These are phyloP conservation scores for Solenopsis fugax DNA, from an alignment of 1,140 invertebrate species.

Conservation along the genomic window DNA sequence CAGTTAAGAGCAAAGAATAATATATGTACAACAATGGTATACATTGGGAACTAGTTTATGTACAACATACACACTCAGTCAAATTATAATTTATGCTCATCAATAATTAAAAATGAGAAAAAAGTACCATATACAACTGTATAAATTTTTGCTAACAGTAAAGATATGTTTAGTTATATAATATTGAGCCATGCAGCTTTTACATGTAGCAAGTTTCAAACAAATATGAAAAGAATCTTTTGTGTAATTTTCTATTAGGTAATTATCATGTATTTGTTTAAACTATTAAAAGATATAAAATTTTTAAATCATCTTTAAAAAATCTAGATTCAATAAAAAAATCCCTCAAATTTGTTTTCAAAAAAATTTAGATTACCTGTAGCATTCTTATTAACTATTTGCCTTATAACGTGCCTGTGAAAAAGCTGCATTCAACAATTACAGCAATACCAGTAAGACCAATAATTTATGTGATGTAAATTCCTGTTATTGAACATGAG, in stretches of 20 bases:
- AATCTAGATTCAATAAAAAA: not conserved
- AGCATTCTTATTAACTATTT: slow-evolving; percentile 58
- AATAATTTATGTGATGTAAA: slow-evolving; percentile 64
- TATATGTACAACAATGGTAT: slow-evolving; percentile 20
- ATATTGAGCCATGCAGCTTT: slow-evolving; percentile 69
- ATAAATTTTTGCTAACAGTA: slow-evolving; percentile 40
- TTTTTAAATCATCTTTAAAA: slow-evolving; percentile 11
- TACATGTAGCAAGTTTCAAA: slow-evolving; percentile 56
- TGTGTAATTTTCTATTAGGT: not conserved
- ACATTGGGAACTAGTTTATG: slow-evolving; percentile 38
- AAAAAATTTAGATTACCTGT: not conserved
- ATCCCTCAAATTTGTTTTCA: not conserved
- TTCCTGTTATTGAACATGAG: slow-evolving; percentile 56
- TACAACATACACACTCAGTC: slow-evolving; percentile 7
- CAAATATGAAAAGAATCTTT: slow-evolving; percentile 16
- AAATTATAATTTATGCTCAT: slow-evolving; percentile 11
- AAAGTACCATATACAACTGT: slow-evolving; percentile 17
- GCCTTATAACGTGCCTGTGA: slow-evolving; percentile 69
- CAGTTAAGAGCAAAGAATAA: slow-evolving; percentile 45
- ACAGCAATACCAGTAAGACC: slow-evolving; percentile 47
- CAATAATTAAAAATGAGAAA: slow-evolving; percentile 39
- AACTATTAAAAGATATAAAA: not conserved
- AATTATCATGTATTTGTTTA: slow-evolving; percentile 21
- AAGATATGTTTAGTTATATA: slow-evolving; percentile 13
- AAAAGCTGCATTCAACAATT: slow-evolving; percentile 69